Evolutionary conservation across 2,888 invertebrate species (phyloP).

Genomic region (Drosophila bunnanda): DNA sequence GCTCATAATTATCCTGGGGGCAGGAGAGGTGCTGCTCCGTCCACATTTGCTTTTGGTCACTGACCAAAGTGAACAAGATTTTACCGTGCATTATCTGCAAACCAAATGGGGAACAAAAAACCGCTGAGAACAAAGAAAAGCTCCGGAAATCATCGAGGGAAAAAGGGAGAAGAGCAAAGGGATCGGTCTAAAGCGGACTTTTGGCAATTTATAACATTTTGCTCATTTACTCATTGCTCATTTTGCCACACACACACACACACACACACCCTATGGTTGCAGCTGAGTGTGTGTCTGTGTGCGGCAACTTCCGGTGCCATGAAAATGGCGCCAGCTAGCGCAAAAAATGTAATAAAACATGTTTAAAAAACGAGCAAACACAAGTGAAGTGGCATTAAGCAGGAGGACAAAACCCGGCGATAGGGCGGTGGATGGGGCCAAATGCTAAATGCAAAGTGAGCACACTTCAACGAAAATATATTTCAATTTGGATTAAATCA

Average conservation of each 20-base stretch:
- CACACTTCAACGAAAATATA: slow-evolving; percentile 4
- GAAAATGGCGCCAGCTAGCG: slow-evolving; percentile 71
- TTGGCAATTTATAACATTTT: slow-evolving; percentile 78
- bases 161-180: background rate
- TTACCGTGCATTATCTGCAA: slow-evolving; percentile 66
- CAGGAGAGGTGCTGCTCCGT: background rate
- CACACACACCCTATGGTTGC: slow-evolving; percentile 37
- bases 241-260: slow-evolving; percentile 43
- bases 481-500: background rate
- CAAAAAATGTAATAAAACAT: slow-evolving; percentile 74
- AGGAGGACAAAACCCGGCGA: slow-evolving; percentile 40
- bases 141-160: slow-evolving; percentile 14
- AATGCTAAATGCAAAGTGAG: slow-evolving; percentile 34
- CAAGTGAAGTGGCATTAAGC: slow-evolving; percentile 64
- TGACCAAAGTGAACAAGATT: slow-evolving; percentile 66
- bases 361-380: slow-evolving; percentile 60
- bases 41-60: slow-evolving; percentile 51
- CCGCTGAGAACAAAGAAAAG: slow-evolving; percentile 42
- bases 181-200: slow-evolving; percentile 39
- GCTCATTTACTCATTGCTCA: slow-evolving; percentile 63
- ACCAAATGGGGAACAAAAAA: slow-evolving; percentile 27
- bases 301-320: slow-evolving; percentile 65
- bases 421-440: slow-evolving; percentile 1
- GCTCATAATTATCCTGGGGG: slow-evolving; percentile 69
- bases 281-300: slow-evolving; percentile 28